phyloP scores from a whole-genome alignment of 2,113 vertebrate species.

The Mobula hypostoma region DNA sequence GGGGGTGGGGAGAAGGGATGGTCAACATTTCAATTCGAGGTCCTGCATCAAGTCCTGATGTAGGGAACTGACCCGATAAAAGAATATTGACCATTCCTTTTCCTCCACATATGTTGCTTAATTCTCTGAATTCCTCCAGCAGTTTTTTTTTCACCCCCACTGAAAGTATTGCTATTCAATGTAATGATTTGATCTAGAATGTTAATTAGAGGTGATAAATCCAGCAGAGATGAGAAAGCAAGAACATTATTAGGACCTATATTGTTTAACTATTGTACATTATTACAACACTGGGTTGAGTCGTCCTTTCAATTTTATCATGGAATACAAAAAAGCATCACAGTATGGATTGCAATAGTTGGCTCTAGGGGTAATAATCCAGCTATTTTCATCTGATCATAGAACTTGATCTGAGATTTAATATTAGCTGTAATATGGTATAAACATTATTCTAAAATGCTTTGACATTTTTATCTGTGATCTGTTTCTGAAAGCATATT shows the following conservation, averaged over 20 bases:
- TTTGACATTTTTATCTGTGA: neutral
- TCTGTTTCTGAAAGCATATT: neutral
- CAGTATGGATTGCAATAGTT: neutral
- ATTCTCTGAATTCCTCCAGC: too few relatives aligned
- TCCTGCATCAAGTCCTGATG: too few relatives aligned
- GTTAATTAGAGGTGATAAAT: neutral
- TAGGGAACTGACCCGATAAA: too few relatives aligned
- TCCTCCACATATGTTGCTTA: too few relatives aligned
- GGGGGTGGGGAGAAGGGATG: too few relatives aligned
- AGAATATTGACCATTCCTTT: too few relatives aligned
- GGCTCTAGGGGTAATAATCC: neutral
- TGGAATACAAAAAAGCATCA: neutral
- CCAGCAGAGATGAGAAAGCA: neutral
- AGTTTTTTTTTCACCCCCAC: too few relatives aligned
- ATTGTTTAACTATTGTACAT: neutral
- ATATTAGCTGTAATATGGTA: neutral
- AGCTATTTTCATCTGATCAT: neutral
- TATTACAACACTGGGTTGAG: neutral
- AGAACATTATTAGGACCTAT: neutral
- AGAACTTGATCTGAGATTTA: neutral
- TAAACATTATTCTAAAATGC: conserved; percentile 3
- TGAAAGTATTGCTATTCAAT: neutral
- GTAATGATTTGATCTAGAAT: neutral
- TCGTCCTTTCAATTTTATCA: neutral
- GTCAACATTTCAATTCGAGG: too few relatives aligned